Evolutionary conservation across 1,140 invertebrate species (phyloP), one percentile per base, ranked within the genome.

Genomic region (Aphidius ervi): DNA sequence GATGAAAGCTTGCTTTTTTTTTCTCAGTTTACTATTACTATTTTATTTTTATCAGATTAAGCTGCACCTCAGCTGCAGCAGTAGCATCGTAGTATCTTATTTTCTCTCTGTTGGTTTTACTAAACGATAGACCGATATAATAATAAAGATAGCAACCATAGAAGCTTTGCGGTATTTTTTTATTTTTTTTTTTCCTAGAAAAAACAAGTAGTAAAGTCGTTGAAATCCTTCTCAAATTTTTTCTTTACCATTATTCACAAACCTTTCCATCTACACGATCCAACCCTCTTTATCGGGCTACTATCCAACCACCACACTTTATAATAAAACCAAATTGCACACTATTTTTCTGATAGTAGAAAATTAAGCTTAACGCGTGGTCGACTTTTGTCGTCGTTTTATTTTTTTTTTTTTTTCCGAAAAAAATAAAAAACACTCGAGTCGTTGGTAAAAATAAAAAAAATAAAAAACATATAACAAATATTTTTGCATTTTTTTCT

Each of bases 281-380:
- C 23, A 3, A 40, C 9, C 8, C 20, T 9, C 59, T 46, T 31
- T 31, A 31, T 31, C 23, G 23, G 2, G 43, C 23, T 42, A 31
- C 37, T 41, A 39, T 56, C 39, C 8, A 42, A 20, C 10, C 56
- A 50, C 42, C 53, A 45, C 43, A 56, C 43, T 55, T 48, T 46
- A 65, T 65, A 62, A 65, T 59, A 62, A 62, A 62, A 65, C 53
- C 23, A 20, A 65, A 65, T 65, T 59, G 58, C 58, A 43, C 10
- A 45, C 46, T 20, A 10, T 45, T 54, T 40, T 37, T 46, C 56
- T 49, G 50, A 59, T 59, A 55, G 57, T 48, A 50, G 16, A 63
- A 59, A 59, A 42, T 59, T 39, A 49, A 55, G 50, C 23, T 31
- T 59, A 43, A 55, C 23, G 23, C 23, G 23, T 31, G 23, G 23